These are phyloP conservation scores for Apocheima hispidaria DNA, from an alignment of 2,888 invertebrate genomes.

Conservation along the genomic window DNA sequence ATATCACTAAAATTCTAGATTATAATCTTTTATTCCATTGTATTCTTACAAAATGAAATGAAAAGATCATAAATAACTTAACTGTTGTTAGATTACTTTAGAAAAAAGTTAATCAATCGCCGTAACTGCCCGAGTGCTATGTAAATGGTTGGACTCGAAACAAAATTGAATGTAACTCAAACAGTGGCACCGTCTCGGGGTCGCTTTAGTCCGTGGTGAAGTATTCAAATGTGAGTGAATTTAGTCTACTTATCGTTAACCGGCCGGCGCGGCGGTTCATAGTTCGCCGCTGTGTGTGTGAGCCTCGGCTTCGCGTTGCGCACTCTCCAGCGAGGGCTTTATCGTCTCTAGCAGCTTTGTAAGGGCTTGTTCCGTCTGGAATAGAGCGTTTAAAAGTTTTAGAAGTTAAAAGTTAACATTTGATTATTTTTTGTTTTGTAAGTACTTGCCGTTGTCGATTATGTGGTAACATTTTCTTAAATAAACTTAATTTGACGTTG, in stretches of 20 bases:
- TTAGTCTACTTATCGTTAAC: background rate
- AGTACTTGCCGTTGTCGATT: too few relatives aligned
- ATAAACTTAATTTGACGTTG: too few relatives aligned
- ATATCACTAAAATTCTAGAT: too few relatives aligned
- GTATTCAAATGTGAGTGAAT: conserved; percentile 16
- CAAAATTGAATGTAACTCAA: background rate
- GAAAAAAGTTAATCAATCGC: too few relatives aligned
- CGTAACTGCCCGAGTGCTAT: too few relatives aligned
- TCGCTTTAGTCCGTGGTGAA: conserved; percentile 10
- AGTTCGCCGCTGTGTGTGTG: conserved; percentile 58
- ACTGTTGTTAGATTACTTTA: too few relatives aligned
- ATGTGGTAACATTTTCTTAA: too few relatives aligned
- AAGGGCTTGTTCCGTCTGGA: conserved; percentile 91
- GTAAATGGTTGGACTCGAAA: too few relatives aligned
- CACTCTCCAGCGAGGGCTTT: conserved; percentile 74
- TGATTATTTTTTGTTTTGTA: too few relatives aligned
- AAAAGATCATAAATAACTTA: too few relatives aligned
- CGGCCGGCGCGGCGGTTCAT: conserved; percentile 56
- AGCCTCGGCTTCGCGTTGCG: conserved; percentile 54
- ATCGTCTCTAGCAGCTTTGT: conserved; percentile 89
- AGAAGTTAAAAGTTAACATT: background rate
- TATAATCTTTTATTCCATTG: too few relatives aligned
- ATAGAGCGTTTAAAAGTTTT: background rate
- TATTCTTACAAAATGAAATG: too few relatives aligned
- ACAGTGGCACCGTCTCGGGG: background rate